A percentile compares a stretch with the other conserved stretches of the same genome.
These are phyloP conservation scores for Fulmarus glacialis DNA, from an alignment of 2,113 vertebrate species.

Conservation along the genomic window DNA sequence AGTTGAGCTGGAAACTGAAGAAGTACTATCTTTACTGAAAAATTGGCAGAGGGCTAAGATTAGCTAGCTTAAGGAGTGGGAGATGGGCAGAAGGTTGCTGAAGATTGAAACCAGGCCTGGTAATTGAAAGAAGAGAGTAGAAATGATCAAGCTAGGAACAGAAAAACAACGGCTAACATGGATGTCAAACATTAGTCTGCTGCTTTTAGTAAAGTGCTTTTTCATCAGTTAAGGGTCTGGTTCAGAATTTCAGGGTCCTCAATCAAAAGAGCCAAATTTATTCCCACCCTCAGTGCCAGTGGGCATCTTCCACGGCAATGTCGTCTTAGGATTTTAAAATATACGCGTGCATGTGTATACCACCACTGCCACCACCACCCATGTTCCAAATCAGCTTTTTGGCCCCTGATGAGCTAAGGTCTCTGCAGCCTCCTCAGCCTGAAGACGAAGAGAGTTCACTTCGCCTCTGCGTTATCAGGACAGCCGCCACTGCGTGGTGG, in stretches of 20 bases:
- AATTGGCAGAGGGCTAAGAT: neutral
- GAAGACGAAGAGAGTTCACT: neutral
- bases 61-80: neutral
- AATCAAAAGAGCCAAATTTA: neutral
- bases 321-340: neutral
- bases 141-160: neutral
- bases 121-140: neutral
- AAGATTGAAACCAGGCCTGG: neutral
- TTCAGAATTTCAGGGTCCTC: neutral
- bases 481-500: accelerated
- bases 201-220: neutral
- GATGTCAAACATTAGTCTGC: neutral
- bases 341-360: accelerated
- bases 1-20: neutral
- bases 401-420: neutral
- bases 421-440: neutral
- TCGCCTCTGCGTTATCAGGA: neutral
- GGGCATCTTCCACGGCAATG: accelerated
- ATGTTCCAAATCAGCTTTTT: neutral
- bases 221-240: neutral
- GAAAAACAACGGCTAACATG: neutral
- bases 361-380: neutral
- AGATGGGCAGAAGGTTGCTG: neutral
- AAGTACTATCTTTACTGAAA: neutral
- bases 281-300: neutral